Evolutionary conservation across 2,113 vertebrate species (phyloP).

Genomic region (Megaceryle torquata): DNA sequence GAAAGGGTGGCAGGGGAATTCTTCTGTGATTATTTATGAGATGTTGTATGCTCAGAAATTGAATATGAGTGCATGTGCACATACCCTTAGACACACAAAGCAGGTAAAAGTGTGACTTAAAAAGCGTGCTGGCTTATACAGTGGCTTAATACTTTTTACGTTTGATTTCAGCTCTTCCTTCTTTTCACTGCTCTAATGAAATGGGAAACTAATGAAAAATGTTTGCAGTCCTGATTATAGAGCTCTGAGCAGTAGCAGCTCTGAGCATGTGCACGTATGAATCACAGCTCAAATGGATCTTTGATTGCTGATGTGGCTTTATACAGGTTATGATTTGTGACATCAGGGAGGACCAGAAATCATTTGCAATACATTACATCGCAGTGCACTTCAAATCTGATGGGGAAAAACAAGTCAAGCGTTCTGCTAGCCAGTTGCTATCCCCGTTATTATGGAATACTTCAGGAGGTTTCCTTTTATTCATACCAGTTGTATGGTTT

Average conservation of each 20-base stretch:
- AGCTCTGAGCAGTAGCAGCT: slow-evolving; percentile 1
- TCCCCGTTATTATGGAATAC: slow-evolving; percentile 7
- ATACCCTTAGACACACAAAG: background rate
- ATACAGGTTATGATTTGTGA: slow-evolving; percentile 61
- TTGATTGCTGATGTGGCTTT: slow-evolving; percentile 61
- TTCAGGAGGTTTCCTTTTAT: slow-evolving; percentile 36
- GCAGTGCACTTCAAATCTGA: slow-evolving; percentile 35
- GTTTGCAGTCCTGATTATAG: slow-evolving; percentile 49
- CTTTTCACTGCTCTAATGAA: slow-evolving; percentile 49
- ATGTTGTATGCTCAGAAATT: slow-evolving; percentile 36
- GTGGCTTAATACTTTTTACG: background rate
- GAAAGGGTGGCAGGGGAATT: background rate
- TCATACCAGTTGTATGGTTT: slow-evolving; percentile 35
- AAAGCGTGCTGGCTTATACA: slow-evolving; percentile 12
- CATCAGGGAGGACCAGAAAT: slow-evolving; percentile 64
- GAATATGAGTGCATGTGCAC: background rate
- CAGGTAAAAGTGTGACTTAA: slow-evolving; percentile 33
- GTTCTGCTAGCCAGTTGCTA: slow-evolving; percentile 8
- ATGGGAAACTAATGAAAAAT: slow-evolving; percentile 53
- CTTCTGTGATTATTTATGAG: slow-evolving; percentile 59
- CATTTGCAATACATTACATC: slow-evolving; percentile 62
- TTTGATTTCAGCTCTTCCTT: slow-evolving; percentile 40
- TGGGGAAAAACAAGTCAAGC: slow-evolving; percentile 43
- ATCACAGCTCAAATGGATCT: slow-evolving; percentile 56
- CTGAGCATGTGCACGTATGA: background rate